Evolutionary conservation across 2,113 vertebrate genomes (phyloP), one percentile per base, ranked within the genome.

Genomic region (Centropristis striata): DNA sequence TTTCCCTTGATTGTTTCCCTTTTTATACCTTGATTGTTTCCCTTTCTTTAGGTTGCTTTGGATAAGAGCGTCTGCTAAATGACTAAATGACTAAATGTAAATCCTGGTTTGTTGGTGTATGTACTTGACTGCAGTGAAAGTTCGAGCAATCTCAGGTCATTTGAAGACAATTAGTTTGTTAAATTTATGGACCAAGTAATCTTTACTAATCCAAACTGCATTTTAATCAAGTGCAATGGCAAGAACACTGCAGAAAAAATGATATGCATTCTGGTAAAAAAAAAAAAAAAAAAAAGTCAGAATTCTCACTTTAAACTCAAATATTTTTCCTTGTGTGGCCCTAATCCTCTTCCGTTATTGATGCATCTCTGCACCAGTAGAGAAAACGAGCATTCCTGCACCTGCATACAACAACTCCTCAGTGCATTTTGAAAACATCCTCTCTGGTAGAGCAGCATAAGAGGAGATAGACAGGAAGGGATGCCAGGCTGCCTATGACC

Each of bases 311-410:
- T n/a, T n/a, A n/a, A n/a, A n/a, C n/a, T n/a, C n/a, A n/a, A n/a
- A n/a, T n/a, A n/a, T n/a, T n/a, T n/a, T n/a, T n/a, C n/a, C n/a
- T n/a, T n/a, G n/a, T n/a, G n/a, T n/a, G n/a, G n/a, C n/a, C n/a
- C n/a, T n/a, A n/a, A n/a, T n/a, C n/a, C n/a, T n/a, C n/a, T n/a
- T n/a, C n/a, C n/a, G n/a, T 75, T 57, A 15, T 39, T 65, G 71
- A 15, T 60, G 78, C 75, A 65, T 14, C 73, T 79, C 46, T 74
- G 75, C 74, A 84, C 58, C 66, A 53, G 46, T 28, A 50, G 28
- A 59, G 28, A 59, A 44, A 53, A 28, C 1, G 46, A 65, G 64
- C 25, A 8, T 12, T 42, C 25, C 59, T 80, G 70, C 79, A 91
- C 83, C 85, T 84, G 72, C 79, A 54, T 18, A 16, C 14, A 78